Evolutionary conservation across 2,888 invertebrate species (phyloP).

Genomic region (Cataglyphis cursor): DNA sequence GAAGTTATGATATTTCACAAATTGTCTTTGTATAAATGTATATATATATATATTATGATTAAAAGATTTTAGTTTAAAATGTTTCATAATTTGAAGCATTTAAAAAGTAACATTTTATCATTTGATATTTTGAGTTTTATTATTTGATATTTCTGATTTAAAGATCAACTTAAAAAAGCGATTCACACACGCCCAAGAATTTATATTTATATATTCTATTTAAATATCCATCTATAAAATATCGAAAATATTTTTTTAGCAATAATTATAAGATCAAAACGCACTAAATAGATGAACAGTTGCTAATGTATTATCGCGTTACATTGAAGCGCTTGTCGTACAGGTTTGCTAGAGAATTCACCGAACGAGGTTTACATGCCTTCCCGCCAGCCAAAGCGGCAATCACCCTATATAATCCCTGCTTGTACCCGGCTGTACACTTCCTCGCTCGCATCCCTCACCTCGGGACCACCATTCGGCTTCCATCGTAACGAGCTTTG

Average conservation of each 20-base stretch:
- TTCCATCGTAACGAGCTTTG: constrained; percentile 78
- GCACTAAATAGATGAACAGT: neutral
- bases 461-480: constrained; percentile 48
- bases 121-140: neutral
- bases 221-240: neutral
- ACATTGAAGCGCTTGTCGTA: constrained; percentile 29
- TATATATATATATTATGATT: neutral
- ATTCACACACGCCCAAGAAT: neutral
- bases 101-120: neutral
- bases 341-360: constrained; percentile 38
- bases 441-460: constrained; percentile 40
- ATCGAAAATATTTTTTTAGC: neutral
- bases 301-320: constrained; percentile 21
- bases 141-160: neutral
- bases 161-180: neutral
- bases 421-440: constrained; percentile 51
- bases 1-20: neutral
- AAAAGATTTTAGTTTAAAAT: neutral
- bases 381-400: constrained; percentile 53
- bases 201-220: neutral
- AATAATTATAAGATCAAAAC: neutral
- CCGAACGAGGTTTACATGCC: constrained; percentile 24
- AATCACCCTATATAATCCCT: constrained; percentile 63
- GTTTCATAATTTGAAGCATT: neutral
- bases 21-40: neutral